Evolutionary conservation across 1,140 invertebrate species (phyloP).

Genomic region (Ooceraea biroi): DNA sequence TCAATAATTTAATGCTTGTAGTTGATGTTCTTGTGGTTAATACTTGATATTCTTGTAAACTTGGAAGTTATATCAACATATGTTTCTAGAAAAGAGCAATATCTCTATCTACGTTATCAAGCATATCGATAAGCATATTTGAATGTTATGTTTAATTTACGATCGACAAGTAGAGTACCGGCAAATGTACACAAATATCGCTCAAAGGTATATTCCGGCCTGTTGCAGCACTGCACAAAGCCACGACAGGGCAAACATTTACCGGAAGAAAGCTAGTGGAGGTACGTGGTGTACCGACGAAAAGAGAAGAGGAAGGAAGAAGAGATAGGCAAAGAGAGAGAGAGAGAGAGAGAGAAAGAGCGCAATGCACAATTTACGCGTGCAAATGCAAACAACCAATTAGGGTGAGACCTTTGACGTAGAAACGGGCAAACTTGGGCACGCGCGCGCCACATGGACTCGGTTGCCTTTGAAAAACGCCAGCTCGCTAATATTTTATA

Average conservation of each 20-base stretch:
- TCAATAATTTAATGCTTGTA: not conserved
- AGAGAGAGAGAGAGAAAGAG: slow-evolving; percentile 4
- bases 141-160: slow-evolving; percentile 62
- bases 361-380: slow-evolving; percentile 66
- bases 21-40: too few species aligned
- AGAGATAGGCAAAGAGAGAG: not conserved
- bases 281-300: not conserved
- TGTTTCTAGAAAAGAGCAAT: not conserved
- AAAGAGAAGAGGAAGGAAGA: not conserved
- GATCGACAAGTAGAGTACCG: slow-evolving; percentile 23
- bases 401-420: slow-evolving; percentile 68
- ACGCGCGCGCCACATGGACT: not conserved
- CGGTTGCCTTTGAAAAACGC: slow-evolving; percentile 63
- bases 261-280: slow-evolving; percentile 48
- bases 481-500: slow-evolving; percentile 64
- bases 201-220: not conserved
- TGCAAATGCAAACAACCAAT: slow-evolving; percentile 74
- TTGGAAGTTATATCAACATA: not conserved
- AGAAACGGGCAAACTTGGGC: slow-evolving; percentile 48
- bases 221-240: slow-evolving; percentile 18
- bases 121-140: slow-evolving; percentile 37
- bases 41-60: not conserved
- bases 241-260: slow-evolving; percentile 55
- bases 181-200: slow-evolving; percentile 31
- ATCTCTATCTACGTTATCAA: not conserved